Evolutionary conservation across 2,797 vertebrate genomes (phyloP), one percentile per base, ranked within the genome.

Genomic region (Pyrocephalus nanus): DNA sequence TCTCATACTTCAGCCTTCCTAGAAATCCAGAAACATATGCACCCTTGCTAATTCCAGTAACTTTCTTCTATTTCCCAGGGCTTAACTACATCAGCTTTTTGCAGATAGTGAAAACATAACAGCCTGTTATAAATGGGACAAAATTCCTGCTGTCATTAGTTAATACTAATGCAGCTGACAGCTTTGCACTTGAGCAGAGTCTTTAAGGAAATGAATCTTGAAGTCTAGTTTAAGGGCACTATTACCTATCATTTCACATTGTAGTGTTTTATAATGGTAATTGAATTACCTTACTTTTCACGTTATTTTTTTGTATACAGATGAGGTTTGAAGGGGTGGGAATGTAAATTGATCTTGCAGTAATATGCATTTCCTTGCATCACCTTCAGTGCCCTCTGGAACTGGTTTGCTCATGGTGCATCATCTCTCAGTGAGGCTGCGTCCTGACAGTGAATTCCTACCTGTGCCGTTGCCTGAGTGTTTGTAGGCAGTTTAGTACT

Each of bases 1-100:
- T 87, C 88, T 95, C 88, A 60, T 91, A 78, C 88, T 95, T 92
- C 61, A 94, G 84, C 80, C 92, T 94, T 94, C 91, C 91, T 95
- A 96, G 95, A 95, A 96, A 96, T 90, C 87, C 67, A 73, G 91
- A 97, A 88, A 80, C 69, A 45, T 92, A 72, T 66, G 70, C 76
- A 91, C 64, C 26, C 45, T 96, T 45, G 36, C 75, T 91, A 95
- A 81, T 95, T 92, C 91, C 74, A 92, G 84, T 69, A 65, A 92
- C 81, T 82, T 86, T 74, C 66, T 92, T 78, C 6, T 72, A 58
- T 93, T 94, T 88, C 85, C 80, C 25, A 40, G 88, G 90, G 65
- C 50, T 83, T 71, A 54, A 65, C 70, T 92, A 27, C 53, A 64
- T 62, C 40, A 82, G 76, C 65, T 92, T 88, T 69, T 86, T 47